These are phyloP conservation scores for Pyrrhosoma nymphula DNA, from an alignment of 2,888 invertebrate genomes.

Conservation along the genomic window DNA sequence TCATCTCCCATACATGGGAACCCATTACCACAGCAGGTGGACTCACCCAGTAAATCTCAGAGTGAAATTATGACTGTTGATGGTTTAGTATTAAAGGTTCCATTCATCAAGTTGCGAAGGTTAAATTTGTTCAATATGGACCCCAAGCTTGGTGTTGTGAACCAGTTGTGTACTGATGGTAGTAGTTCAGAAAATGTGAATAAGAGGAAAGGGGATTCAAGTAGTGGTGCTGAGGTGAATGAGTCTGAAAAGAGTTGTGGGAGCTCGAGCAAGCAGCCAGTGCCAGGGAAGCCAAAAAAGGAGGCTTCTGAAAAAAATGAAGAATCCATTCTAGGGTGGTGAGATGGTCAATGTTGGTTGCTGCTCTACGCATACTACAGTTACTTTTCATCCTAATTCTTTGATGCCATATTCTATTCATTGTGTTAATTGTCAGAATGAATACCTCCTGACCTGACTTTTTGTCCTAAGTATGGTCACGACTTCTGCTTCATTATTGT, in stretches of 20 bases:
- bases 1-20: neutral
- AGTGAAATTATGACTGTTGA: neutral
- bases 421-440: neutral
- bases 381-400: neutral
- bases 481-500: no score
- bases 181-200: neutral
- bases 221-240: neutral
- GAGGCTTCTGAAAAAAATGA: neutral
- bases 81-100: slow-evolving; percentile 51
- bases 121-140: neutral
- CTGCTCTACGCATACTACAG: neutral
- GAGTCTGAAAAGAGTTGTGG: neutral
- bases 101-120: slow-evolving; percentile 29
- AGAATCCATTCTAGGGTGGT: neutral
- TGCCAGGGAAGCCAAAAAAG: neutral
- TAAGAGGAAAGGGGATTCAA: neutral
- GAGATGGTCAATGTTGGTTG: neutral
- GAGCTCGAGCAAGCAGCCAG: neutral
- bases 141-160: neutral
- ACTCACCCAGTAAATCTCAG: neutral
- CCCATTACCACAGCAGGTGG: neutral
- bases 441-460: neutral
- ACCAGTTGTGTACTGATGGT: no score
- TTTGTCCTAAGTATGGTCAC: neutral
- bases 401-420: neutral